Conservation (phyloP, 2,113 vertebrate species). For the Oceanodroma tethys region DNA sequence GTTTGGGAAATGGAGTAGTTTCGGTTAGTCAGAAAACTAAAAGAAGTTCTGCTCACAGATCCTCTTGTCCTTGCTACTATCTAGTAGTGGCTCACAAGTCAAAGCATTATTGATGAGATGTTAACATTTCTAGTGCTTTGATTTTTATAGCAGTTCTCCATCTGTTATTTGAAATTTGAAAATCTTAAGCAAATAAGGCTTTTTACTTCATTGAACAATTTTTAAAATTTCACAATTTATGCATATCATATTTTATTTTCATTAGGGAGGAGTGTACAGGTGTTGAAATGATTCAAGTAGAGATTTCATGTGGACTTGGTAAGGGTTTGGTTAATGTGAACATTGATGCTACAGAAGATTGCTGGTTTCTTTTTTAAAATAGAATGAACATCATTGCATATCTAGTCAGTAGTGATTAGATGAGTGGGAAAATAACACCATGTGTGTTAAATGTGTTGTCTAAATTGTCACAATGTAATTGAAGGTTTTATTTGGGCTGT, state of each 20-base stretch:
- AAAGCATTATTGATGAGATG: background rate
- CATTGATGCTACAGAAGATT: background rate
- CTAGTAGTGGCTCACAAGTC: background rate
- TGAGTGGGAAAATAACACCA: background rate
- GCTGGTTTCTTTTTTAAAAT: background rate
- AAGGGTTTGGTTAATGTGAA: background rate
- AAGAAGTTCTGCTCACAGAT: background rate
- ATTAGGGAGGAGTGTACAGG: background rate
- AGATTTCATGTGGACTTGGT: background rate
- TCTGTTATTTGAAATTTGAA: background rate
- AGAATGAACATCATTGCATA: background rate
- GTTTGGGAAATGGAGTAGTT: background rate
- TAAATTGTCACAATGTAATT: background rate
- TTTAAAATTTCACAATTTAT: background rate
- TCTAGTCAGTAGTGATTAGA: background rate
- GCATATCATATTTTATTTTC: background rate
- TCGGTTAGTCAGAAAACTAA: background rate
- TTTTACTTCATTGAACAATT: conserved; percentile 64
- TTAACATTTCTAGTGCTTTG: conserved; percentile 23
- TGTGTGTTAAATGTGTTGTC: background rate
- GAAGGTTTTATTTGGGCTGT: background rate
- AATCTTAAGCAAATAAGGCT: conserved; percentile 45
- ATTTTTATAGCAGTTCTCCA: conserved; percentile 10
- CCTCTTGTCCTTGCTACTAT: background rate
- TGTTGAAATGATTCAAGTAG: background rate